Evolutionary conservation across 2,113 vertebrate genomes (phyloP), one percentile per base, ranked within the genome.

Genomic region (Sclerurus mexicanus): DNA sequence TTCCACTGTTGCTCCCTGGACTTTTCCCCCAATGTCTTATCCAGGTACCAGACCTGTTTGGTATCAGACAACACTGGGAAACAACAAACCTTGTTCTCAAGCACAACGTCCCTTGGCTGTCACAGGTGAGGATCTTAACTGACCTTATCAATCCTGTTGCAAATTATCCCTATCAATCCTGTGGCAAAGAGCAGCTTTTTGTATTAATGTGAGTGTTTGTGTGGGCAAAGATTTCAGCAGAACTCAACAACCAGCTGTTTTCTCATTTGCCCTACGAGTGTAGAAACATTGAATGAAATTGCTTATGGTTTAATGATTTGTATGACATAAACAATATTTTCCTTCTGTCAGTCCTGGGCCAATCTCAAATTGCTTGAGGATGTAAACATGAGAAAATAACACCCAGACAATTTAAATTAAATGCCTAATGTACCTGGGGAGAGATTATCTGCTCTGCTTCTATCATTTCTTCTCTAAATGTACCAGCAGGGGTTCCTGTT

Each of bases 251-350:
- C 28, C 50, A 56, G 78, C 81, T 97, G 85, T 77, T 96, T 90
- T 53, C 50, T 90, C 87, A 60, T 95, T 96, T 90, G 94, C 74
- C 67, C 44, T 89, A 35, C 1, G 17, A 86, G 81, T 58, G 50
- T 44, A 87, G 95, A 90, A 91, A 22, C 69, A 37, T 52, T 95
- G 94, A 94, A 95, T 93, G 94, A 86, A 87, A 88, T 90, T 94
- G 83, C 91, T 96, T 87, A 90, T 94, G 81, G 83, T 83, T 97
- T 95, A 91, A 93, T 73, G 84, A 96, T 94, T 94, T 95, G 87
- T 85, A 58, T 83, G 81, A 81, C 72, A 87, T 56, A 75, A 81
- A 66, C 59, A 90, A 56, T 74, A 27, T 84, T 97, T 87, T 73
- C 86, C 92, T 94, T 95, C 94, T 95, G 60, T 88, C 74, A 89